Conservation (phyloP, 2,113 vertebrate species). For the Cheirogaleus medius region DNA sequence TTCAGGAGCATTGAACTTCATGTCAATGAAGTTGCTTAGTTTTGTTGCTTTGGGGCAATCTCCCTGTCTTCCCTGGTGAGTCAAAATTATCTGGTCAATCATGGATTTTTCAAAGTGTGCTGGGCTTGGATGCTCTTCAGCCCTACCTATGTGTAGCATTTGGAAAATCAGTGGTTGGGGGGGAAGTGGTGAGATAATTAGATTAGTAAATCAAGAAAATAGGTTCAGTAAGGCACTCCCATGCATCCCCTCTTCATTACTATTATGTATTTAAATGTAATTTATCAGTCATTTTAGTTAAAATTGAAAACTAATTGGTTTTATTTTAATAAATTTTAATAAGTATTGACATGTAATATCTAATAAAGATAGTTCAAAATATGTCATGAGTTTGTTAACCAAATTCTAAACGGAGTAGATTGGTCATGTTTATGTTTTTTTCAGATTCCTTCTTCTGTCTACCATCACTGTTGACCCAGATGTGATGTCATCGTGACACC, state of each 20-base stretch:
- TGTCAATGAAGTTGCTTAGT: background rate
- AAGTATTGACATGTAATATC: background rate
- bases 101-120: background rate
- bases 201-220: background rate
- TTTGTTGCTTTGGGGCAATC: background rate
- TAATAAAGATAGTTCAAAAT: constrained; percentile 18
- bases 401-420: background rate
- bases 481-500: background rate
- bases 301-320: background rate
- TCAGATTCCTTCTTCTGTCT: background rate
- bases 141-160: background rate
- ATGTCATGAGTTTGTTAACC: background rate
- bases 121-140: background rate
- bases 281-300: background rate
- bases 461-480: background rate
- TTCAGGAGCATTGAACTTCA: background rate
- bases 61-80: background rate
- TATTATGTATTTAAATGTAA: background rate
- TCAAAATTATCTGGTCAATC: background rate
- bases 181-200: background rate
- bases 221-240: background rate
- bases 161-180: background rate
- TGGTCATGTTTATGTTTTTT: background rate
- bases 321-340: background rate
- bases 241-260: background rate